Conservation (phyloP, 2,113 vertebrate species). For the Caracal caracal region DNA sequence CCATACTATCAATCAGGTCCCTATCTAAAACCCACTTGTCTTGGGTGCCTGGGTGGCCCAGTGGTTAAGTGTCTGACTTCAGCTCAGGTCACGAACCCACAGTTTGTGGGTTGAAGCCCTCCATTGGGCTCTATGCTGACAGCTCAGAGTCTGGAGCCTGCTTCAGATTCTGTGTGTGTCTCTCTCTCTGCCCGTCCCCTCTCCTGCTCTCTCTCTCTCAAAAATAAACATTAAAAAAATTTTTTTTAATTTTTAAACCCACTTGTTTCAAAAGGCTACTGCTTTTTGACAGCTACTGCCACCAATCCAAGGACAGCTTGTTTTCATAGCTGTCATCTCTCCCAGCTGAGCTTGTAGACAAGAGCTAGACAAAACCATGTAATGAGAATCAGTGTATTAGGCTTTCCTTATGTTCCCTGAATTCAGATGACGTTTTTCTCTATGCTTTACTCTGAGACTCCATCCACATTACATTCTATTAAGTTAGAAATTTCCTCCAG, state of each 20-base stretch:
- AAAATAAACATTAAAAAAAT: too few species aligned
- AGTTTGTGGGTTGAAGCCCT: too few species aligned
- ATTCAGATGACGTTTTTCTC: slow-evolving; percentile 6
- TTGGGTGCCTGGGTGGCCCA: too few species aligned
- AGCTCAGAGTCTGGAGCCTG: too few species aligned
- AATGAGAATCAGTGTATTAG: neutral
- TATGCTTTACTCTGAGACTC: neutral
- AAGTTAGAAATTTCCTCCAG: slow-evolving; percentile 5
- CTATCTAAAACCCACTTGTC: slow-evolving; percentile 10
- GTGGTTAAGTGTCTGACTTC: too few species aligned
- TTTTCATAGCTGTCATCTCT: slow-evolving; percentile 4
- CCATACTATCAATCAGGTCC: neutral
- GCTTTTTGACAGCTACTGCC: neutral
- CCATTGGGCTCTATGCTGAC: too few species aligned
- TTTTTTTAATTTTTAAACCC: neutral
- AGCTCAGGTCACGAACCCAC: too few species aligned
- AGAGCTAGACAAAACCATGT: neutral
- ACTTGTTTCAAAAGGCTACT: slow-evolving; percentile 1
- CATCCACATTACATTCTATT: neutral
- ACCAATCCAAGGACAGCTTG: slow-evolving; percentile 8
- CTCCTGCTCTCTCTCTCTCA: too few species aligned
- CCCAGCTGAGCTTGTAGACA: slow-evolving; percentile 17
- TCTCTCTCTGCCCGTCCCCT: too few species aligned
- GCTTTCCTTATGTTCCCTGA: neutral
- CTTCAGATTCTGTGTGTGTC: too few species aligned